A percentile compares a stretch with the other conserved stretches of the same genome.
Evolutionary conservation across 2,888 invertebrate species (phyloP).

Genomic region (Lasioglossum oenotherae): DNA sequence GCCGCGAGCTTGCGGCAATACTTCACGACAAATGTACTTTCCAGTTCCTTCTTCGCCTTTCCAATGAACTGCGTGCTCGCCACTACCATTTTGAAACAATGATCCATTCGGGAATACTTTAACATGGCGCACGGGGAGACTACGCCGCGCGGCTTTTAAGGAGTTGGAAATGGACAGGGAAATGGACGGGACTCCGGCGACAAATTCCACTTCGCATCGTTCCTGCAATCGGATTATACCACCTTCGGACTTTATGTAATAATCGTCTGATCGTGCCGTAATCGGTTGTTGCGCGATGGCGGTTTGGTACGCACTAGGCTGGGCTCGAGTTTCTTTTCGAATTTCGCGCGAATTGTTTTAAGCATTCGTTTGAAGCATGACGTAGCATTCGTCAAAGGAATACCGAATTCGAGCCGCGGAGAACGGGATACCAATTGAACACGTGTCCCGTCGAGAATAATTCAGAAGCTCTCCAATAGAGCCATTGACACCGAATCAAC

Average conservation of each 20-base stretch:
- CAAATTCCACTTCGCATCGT: not conserved
- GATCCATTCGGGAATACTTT: constrained; percentile 50
- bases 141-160: not conserved
- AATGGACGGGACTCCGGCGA: not conserved
- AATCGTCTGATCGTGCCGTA: not conserved
- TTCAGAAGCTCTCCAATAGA: not conserved
- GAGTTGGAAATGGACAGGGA: not conserved
- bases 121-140: not conserved
- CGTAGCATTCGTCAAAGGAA: not conserved
- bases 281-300: not conserved
- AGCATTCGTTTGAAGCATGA: too few species aligned
- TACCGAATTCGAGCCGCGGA: not conserved
- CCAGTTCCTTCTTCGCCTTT: constrained; percentile 53
- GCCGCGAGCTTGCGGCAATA: constrained; percentile 56
- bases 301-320: not conserved
- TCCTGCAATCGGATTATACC: not conserved
- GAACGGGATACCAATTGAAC: not conserved
- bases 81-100: constrained; percentile 46
- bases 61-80: constrained; percentile 42
- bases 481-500: not conserved
- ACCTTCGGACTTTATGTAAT: not conserved
- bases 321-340: not conserved
- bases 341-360: not conserved
- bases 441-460: not conserved
- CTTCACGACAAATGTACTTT: constrained; percentile 67